Base-by-base conservation (phyloP, 1,140 invertebrate species). In the Drosophila insularis region DNA sequence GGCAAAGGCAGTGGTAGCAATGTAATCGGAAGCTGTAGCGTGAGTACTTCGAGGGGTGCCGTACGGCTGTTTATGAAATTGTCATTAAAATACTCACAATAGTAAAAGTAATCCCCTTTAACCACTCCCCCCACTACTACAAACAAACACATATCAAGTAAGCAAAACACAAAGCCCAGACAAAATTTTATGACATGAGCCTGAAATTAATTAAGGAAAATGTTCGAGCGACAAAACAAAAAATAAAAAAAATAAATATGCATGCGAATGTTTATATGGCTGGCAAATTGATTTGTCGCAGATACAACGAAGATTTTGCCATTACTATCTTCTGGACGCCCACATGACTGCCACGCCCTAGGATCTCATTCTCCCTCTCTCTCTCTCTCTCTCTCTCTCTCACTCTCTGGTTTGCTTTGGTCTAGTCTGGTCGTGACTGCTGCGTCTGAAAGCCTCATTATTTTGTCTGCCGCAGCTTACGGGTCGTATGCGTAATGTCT, bases 51-150 rank as follows among this genome's bases (percentile, higher is more conserved):
- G 32, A 35, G 39, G 13, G 43, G 43, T 1, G 7, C 8, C 14
- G n/a, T 14, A 19, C 54, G 68, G 65, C 79, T 87, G 82, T 82
- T 87, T 87, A 87, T 86, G 84, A 87, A 87, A 86, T 79, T 81
- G 82, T 73, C 79, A 86, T 87, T 86, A 87, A 87, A 86, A 87
- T 79, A 63, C 60, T 74, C 72, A 46, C 23, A 74, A 80, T 55
- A 40, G 63, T 43, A 56, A 79, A 81, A 79, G 72, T 75, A 76
- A 75, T 75, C 73, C 60, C 56, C 17, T 50, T 21, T 50, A 50
- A 50, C 43, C 43, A 6, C 17, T 19, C 43, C 2, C 2, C 1
- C 10, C 17, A 19, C 27, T 27, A 1, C 10, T 13, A 37, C 35
- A 37, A 2, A 37, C 32, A 27, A 27, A 27, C 32, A 35, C 32